Conservation (phyloP, 2,113 vertebrate genomes). For the Rhabdornis inornatus region DNA sequence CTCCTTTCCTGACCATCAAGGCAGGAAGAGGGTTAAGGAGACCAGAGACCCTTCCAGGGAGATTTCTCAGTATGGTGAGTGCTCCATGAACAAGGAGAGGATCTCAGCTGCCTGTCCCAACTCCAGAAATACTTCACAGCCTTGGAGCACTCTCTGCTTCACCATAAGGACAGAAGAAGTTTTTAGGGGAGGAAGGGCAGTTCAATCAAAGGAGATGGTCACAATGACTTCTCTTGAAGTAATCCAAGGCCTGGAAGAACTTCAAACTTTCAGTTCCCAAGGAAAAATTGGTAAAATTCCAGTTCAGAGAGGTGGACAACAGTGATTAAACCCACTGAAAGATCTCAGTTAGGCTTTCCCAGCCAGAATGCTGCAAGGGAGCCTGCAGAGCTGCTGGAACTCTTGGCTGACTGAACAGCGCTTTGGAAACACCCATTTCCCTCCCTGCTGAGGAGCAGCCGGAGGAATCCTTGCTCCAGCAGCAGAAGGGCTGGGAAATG, state of each 20-base stretch:
- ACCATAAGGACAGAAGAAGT: not conserved
- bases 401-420: not conserved
- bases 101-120: not conserved
- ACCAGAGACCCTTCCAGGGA: rapidly evolving
- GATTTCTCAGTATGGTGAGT: not conserved
- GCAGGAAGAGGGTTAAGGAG: not conserved
- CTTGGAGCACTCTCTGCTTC: not conserved
- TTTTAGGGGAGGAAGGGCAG: not conserved
- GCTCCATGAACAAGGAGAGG: not conserved
- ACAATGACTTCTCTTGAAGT: not conserved
- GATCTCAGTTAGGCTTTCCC: not conserved
- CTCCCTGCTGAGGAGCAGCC: not conserved
- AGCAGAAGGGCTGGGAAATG: not conserved
- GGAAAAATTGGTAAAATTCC: not conserved
- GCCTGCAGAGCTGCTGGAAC: not conserved
- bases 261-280: not conserved
- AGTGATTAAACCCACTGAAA: not conserved
- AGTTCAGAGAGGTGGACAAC: not conserved
- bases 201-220: rapidly evolving
- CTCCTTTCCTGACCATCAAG: not conserved
- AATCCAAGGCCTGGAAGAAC: not conserved
- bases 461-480: not conserved
- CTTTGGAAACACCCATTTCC: not conserved
- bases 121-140: not conserved
- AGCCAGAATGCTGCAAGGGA: not conserved